These are phyloP conservation scores for Drosophila gunungcola DNA, from an alignment of 1,140 invertebrate species.

Conservation along the genomic window DNA sequence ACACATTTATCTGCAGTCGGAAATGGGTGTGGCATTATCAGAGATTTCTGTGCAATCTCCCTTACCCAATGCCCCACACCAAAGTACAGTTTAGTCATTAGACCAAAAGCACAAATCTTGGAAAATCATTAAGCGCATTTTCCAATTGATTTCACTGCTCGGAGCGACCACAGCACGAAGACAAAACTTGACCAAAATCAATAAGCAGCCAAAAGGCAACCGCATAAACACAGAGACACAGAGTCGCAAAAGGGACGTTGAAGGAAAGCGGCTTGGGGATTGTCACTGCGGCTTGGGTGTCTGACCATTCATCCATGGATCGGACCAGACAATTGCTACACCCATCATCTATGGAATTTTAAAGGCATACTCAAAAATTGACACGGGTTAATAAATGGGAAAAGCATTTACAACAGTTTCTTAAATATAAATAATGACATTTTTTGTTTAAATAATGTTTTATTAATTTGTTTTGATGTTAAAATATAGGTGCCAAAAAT, in stretches of 20 bases:
- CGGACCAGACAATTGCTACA: constrained; percentile 25
- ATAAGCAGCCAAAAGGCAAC: constrained; percentile 73
- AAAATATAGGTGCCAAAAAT: no score
- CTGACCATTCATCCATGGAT: constrained; percentile 45
- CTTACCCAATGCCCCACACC: constrained; percentile 17
- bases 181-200: constrained; percentile 63
- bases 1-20: constrained; percentile 37
- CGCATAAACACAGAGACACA: constrained; percentile 41
- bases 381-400: no score
- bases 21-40: constrained; percentile 58
- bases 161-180: constrained; percentile 52
- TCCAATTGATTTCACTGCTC: constrained; percentile 78
- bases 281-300: constrained; percentile 55
- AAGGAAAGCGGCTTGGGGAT: constrained; percentile 14
- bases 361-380: neutral
- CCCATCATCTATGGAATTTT: neutral
- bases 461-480: no score
- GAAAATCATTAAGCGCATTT: constrained; percentile 81
- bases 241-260: constrained; percentile 11
- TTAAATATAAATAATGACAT: no score
- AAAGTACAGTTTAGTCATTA: constrained; percentile 66
- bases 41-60: constrained; percentile 52
- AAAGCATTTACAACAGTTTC: no score
- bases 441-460: no score
- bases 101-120: constrained; percentile 48